Conservation (phyloP, 2,113 vertebrate species). For the Rostratula benghalensis region DNA sequence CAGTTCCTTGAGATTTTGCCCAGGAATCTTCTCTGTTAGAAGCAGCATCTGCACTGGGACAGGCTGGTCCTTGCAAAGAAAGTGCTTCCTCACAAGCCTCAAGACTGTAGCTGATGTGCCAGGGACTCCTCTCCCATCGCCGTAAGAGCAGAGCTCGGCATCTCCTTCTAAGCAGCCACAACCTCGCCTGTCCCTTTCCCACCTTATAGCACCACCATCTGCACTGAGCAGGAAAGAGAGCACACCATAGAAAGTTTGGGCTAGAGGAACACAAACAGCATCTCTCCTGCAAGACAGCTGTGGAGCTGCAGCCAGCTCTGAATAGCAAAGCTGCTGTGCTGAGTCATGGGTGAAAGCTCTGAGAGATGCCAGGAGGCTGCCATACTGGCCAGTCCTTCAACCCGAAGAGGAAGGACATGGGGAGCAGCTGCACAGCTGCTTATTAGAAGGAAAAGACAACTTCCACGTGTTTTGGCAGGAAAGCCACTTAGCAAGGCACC, state of each 20-base stretch:
- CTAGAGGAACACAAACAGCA: background rate
- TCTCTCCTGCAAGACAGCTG: background rate
- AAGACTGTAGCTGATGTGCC: background rate
- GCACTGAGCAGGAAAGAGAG: background rate
- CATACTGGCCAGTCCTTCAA: background rate
- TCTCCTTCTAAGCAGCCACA: background rate
- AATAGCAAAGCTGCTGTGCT: background rate
- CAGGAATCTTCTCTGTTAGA: background rate
- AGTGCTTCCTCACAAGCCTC: background rate
- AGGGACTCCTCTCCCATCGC: background rate
- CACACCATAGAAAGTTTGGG: background rate
- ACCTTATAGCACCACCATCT: rapidly evolving
- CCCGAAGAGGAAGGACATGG: rapidly evolving
- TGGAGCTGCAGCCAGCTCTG: background rate
- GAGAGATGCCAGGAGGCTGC: background rate
- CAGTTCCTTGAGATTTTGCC: background rate
- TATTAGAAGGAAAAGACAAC: background rate
- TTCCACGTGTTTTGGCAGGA: background rate
- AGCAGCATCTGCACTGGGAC: background rate
- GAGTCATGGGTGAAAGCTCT: background rate
- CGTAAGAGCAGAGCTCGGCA: background rate
- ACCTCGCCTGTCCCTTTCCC: background rate
- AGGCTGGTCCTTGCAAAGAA: background rate
- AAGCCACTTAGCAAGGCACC: background rate
- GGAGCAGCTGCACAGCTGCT: background rate